Percentiles rank a stretch among this genome's conserved stretches.
Conservation (phyloP, 2,113 vertebrate species). For the Chroicocephalus ridibundus region DNA sequence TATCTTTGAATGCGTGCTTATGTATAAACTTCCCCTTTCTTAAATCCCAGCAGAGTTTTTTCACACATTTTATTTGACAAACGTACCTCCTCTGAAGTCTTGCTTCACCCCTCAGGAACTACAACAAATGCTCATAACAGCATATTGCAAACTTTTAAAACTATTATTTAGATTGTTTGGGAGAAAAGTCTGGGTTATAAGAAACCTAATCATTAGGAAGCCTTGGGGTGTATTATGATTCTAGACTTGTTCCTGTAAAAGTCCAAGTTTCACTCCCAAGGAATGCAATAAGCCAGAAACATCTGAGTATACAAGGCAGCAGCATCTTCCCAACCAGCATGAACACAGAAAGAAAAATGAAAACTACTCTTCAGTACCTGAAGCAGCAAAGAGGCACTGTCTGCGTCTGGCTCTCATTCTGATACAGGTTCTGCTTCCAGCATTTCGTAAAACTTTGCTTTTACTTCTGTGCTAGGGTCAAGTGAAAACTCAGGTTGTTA, state of each 20-base stretch:
- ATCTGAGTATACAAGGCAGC: not conserved
- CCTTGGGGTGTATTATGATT: not conserved
- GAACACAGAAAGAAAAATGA: not conserved
- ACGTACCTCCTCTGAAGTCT: not conserved
- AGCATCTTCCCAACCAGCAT: not conserved
- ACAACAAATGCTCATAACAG: not conserved
- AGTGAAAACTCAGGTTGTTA: not conserved
- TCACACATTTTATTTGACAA: not conserved
- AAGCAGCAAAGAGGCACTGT: not conserved
- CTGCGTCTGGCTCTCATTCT: not conserved
- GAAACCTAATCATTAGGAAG: not conserved
- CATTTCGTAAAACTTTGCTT: not conserved
- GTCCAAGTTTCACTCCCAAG: not conserved
- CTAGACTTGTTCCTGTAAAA: not conserved
- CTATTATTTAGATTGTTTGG: not conserved
- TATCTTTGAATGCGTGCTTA: rapidly evolving
- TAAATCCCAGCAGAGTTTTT: not conserved
- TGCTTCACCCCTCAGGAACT: not conserved
- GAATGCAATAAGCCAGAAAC: not conserved
- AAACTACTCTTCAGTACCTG: not conserved
- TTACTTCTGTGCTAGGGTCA: not conserved
- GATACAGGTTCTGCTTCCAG: not conserved
- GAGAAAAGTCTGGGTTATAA: not conserved
- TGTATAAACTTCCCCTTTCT: not conserved
- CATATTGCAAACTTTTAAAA: not conserved